A percentile compares a stretch with the other conserved stretches of the same genome.
These are phyloP conservation scores for Sycophaga agraensis DNA, from an alignment of 1,140 invertebrate genomes.

Conservation along the genomic window DNA sequence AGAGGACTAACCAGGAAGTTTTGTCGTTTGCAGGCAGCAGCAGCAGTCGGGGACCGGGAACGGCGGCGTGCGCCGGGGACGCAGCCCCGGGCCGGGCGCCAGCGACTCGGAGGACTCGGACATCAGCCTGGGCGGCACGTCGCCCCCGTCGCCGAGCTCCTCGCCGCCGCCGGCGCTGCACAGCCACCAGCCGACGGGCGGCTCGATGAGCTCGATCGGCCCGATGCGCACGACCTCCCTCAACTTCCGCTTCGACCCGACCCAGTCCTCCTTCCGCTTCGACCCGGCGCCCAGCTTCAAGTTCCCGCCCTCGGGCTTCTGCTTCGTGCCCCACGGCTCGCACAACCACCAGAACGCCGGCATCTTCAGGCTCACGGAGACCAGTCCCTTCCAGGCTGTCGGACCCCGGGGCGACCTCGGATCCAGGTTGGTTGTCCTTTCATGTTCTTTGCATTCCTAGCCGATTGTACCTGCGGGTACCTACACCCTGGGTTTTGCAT, in stretches of 20 bases:
- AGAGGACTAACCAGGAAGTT: no score
- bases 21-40: conserved; percentile 48
- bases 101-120: conserved; percentile 55
- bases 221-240: conserved; percentile 48
- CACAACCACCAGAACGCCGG: conserved; percentile 54
- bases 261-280: conserved; percentile 53
- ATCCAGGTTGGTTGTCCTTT: conserved; percentile 48
- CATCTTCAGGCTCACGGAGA: conserved; percentile 55
- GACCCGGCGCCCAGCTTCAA: conserved; percentile 52
- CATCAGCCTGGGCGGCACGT: conserved; percentile 54
- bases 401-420: conserved; percentile 54
- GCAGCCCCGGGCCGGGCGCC: conserved; percentile 52
- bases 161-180: conserved; percentile 48
- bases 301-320: conserved; percentile 51
- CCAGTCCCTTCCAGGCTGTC: conserved; percentile 55
- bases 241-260: conserved; percentile 54
- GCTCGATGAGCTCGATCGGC: conserved; percentile 50
- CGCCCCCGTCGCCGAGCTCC: conserved; percentile 51
- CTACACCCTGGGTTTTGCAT: no score
- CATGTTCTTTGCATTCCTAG: no score
- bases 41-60: conserved; percentile 52
- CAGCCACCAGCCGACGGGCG: conserved; percentile 42
- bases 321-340: conserved; percentile 53
- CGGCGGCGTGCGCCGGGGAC: conserved; percentile 42
- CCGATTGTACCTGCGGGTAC: no score